Evolutionary conservation across 2,888 invertebrate species (phyloP).

Genomic region (Mythimna ferrago): DNA sequence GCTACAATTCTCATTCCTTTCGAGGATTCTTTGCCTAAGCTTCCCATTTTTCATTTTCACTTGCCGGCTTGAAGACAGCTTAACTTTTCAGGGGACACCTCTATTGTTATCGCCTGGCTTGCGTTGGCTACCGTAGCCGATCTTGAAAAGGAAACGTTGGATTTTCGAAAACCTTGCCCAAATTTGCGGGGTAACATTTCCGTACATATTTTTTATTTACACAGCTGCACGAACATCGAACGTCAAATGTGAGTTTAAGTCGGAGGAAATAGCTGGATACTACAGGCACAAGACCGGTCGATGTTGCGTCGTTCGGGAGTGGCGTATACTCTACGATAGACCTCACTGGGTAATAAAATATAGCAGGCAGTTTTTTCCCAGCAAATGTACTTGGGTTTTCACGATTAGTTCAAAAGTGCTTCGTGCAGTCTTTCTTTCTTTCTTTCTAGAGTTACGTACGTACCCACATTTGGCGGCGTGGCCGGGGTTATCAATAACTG

Average conservation of each 20-base stretch:
- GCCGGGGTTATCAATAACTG: not conserved
- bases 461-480: no score
- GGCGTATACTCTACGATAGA: not conserved
- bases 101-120: constrained; percentile 55
- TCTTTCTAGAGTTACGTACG: no score
- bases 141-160: constrained; percentile 28
- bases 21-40: constrained; percentile 57
- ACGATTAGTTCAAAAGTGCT: no score
- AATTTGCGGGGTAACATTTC: not conserved
- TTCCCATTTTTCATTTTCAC: constrained; percentile 61
- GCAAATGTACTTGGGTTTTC: not conserved
- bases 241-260: no score
- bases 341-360: not conserved
- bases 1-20: constrained; percentile 53
- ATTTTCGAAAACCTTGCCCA: constrained; percentile 17
- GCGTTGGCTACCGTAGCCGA: constrained; percentile 37
- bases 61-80: constrained; percentile 57
- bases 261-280: not conserved
- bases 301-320: not conserved
- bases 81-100: constrained; percentile 54
- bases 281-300: not conserved
- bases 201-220: not conserved
- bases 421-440: no score
- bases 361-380: not conserved
- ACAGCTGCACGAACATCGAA: not conserved